Base-by-base conservation (phyloP, 53 echinoderm and acorn worm species). In the Antedon mediterranea region DNA sequence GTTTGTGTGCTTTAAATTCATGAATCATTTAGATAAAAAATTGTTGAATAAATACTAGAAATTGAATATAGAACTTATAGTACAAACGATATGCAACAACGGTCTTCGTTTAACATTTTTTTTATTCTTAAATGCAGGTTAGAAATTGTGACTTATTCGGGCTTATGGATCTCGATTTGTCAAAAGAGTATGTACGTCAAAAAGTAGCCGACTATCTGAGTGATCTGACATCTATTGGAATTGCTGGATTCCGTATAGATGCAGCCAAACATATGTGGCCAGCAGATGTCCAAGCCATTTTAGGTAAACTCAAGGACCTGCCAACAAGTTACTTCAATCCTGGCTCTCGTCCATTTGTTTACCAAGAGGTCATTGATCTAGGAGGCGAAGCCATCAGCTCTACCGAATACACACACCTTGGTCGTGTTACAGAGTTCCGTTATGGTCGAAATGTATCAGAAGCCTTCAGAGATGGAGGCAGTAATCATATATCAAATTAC, bases 221-320 rank as follows among this genome's bases (percentile, higher is more conserved):
- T 79, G 30, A 75, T 29, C 28, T 93, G 82, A 82, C 88, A 23
- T 71, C 34, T 34, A 82, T 85, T 42, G 98, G 98, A 0, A 87
- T 95, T 30, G 97, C 97, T 33, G 97, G 98, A 3, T 98, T 98
- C 83, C 80, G 98, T 0, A 76, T 93, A 9, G 98, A 98, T 72
- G 98, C 98, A 28, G 83, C 78, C 28, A 98, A 98, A 81, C 98
- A 98, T 76, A 98, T 98, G 98, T 98, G 98, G 98, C 92, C 98
- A 1, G 86, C 84, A 0, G 88, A 98, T 72, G 71, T 98, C 20
- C 43, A 77, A 37, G 76, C 32, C 18, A 82, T 98, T 15, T 76
- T 85, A 3, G 43, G 33, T 28, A 78, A 73, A 18, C 78, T 98
- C 11, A 71, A 90, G 0, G 79, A 98, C 82, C 86, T 98, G 11